A percentile compares a stretch with the other conserved stretches of the same genome.
Evolutionary conservation across 2,888 invertebrate genomes (phyloP).

Genomic region (Chrysolina haemoptera): DNA sequence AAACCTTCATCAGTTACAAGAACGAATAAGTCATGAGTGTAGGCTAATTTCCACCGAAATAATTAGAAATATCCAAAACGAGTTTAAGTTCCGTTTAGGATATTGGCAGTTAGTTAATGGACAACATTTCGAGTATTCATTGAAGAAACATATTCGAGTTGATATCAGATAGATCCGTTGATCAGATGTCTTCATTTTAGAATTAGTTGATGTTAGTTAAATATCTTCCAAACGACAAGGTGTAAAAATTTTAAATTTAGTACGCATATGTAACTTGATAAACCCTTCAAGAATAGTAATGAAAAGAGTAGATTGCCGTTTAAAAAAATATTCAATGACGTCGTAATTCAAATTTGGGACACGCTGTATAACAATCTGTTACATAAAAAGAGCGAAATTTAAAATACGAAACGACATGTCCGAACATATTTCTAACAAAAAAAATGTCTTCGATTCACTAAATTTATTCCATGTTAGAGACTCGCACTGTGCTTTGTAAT

Average conservation of each 20-base stretch:
- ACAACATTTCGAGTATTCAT: not conserved
- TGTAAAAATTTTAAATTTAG: not conserved
- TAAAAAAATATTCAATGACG: not conserved
- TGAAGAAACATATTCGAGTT: not conserved
- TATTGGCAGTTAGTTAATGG: not conserved
- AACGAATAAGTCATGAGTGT: conserved; percentile 20
- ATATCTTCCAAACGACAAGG: conserved; percentile 5
- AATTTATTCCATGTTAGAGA: too few relatives aligned
- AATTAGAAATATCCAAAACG: conserved; percentile 37
- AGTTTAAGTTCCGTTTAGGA: not conserved
- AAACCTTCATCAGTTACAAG: conserved; percentile 11
- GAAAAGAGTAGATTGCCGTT: not conserved
- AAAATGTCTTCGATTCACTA: not conserved
- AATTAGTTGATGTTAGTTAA: not conserved
- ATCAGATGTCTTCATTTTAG: not conserved
- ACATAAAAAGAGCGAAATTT: conserved; percentile 8
- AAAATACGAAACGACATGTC: not conserved
- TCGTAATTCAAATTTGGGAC: not conserved
- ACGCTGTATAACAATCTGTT: not conserved
- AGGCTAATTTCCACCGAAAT: conserved; percentile 45
- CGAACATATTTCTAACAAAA: conserved; percentile 6
- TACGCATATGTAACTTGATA: not conserved
- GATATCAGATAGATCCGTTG: not conserved
- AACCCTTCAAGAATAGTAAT: not conserved
- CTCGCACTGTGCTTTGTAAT: too few relatives aligned